Evolutionary conservation across 2,888 invertebrate genomes (phyloP).

Genomic region (Craniophora ligustri): DNA sequence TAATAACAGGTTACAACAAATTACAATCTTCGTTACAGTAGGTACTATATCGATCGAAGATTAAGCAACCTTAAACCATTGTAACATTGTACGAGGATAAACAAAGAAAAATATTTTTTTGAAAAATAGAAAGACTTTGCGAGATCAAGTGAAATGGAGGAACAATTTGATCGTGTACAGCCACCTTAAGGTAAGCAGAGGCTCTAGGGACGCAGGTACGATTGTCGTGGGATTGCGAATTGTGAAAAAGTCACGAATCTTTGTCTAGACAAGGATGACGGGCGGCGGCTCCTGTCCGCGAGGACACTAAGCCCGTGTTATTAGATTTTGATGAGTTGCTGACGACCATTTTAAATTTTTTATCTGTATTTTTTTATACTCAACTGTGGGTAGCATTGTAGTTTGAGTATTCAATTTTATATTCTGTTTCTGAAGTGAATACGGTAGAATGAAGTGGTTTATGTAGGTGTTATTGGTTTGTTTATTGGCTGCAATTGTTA

Average conservation of each 20-base stretch:
- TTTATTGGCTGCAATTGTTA: no score
- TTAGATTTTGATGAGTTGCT: slow-evolving; percentile 81
- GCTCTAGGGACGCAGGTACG: slow-evolving; percentile 56
- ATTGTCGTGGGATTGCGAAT: slow-evolving; percentile 82
- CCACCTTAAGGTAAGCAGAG: slow-evolving; percentile 60
- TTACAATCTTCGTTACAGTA: no score
- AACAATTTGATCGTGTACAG: neutral
- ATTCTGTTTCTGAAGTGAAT: slow-evolving; percentile 38
- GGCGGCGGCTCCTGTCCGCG: slow-evolving; percentile 29
- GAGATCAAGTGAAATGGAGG: neutral
- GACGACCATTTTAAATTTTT: slow-evolving; percentile 69
- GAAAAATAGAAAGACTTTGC: no score
- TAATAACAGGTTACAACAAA: no score
- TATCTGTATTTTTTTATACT: slow-evolving; percentile 54
- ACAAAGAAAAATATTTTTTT: no score
- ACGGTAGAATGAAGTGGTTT: no score
- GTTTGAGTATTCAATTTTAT: slow-evolving; percentile 55
- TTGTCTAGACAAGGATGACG: slow-evolving; percentile 82
- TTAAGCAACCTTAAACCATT: no score
- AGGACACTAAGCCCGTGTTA: slow-evolving; percentile 72
- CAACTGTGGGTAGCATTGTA: slow-evolving; percentile 31
- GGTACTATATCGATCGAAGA: no score
- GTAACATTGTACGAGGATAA: no score
- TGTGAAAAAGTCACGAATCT: slow-evolving; percentile 83
- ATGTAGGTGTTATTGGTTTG: no score